A percentile compares a stretch with the other conserved stretches of the same genome.
Evolutionary conservation across 1,140 invertebrate genomes (phyloP).

Genomic region (Drosophila erecta): DNA sequence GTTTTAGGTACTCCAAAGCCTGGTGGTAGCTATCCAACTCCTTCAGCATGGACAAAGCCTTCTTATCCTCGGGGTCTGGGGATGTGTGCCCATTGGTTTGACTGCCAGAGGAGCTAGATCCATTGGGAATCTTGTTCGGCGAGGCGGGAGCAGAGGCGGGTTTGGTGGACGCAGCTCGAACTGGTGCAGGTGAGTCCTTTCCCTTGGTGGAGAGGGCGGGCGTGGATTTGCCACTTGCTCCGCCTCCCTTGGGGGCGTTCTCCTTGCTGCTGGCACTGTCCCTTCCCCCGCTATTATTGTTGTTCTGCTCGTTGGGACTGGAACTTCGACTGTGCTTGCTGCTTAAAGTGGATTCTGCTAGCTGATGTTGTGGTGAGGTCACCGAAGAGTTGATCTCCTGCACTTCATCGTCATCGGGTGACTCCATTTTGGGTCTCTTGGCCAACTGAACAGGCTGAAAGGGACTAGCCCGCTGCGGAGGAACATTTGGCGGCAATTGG

Average conservation of each 20-base stretch:
- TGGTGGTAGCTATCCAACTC: slow-evolving; percentile 73
- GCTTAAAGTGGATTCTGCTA: slow-evolving; percentile 34
- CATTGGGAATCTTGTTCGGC: slow-evolving; percentile 47
- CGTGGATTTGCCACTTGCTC: slow-evolving; percentile 64
- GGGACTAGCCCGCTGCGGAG: slow-evolving; percentile 58
- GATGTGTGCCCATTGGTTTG: slow-evolving; percentile 64
- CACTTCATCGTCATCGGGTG: slow-evolving; percentile 59
- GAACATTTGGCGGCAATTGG: slow-evolving; percentile 65
- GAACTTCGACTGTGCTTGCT: slow-evolving; percentile 24
- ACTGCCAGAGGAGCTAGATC: slow-evolving; percentile 14
- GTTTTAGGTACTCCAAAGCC: slow-evolving; percentile 75
- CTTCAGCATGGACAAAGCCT: slow-evolving; percentile 28
- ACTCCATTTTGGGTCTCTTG: slow-evolving; percentile 66
- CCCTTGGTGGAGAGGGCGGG: slow-evolving; percentile 52
- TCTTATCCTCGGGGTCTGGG: slow-evolving; percentile 42
- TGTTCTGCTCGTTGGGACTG: slow-evolving; percentile 69
- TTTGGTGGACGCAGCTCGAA: slow-evolving; percentile 7
- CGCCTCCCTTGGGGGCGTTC: slow-evolving; percentile 61
- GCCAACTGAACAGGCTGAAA: slow-evolving; percentile 67
- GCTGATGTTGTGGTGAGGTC: slow-evolving; percentile 31
- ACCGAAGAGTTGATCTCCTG: slow-evolving; percentile 61
- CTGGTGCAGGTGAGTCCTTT: slow-evolving; percentile 43
- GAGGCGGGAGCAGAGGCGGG: slow-evolving; percentile 46
- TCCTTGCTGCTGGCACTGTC: slow-evolving; percentile 74
- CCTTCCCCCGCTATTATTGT: slow-evolving; percentile 61